Percentiles rank a stretch among this genome's conserved stretches.
phyloP scores from a whole-genome alignment of 2,797 vertebrate species.

The Squalus acanthias region DNA sequence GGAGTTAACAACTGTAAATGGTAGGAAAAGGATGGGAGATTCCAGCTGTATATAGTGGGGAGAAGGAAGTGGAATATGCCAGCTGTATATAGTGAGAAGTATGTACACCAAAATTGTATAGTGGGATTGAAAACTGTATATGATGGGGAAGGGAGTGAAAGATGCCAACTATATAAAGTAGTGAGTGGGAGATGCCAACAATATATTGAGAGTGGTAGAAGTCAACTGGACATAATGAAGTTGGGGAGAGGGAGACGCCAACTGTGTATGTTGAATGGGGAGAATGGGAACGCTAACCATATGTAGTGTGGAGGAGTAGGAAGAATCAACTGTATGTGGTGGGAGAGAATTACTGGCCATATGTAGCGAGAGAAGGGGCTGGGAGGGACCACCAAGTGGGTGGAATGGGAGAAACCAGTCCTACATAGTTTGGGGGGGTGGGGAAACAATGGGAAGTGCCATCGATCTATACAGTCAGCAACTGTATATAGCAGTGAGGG shows the following conservation, averaged over 20 bases:
- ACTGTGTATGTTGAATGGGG: not conserved
- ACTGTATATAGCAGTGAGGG: not conserved
- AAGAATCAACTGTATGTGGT: not conserved
- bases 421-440: not conserved
- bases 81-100: not conserved
- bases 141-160: not conserved
- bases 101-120: too few relatives aligned
- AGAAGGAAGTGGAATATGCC: not conserved
- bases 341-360: not conserved
- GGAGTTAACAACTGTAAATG: not conserved
- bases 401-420: not conserved
- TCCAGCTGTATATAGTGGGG: not conserved
- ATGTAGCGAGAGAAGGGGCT: not conserved
- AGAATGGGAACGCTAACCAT: not conserved
- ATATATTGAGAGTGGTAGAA: not conserved
- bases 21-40: not conserved
- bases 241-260: not conserved
- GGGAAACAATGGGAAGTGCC: not conserved
- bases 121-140: not conserved
- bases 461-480: not conserved
- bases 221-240: not conserved
- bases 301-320: not conserved
- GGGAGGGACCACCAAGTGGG: not conserved
- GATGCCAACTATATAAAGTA: not conserved
- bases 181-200: not conserved